Evolutionary conservation across 1,140 invertebrate species (phyloP), one percentile per base, ranked within the genome.

Genomic region (Caenorhabditis inopinata): DNA sequence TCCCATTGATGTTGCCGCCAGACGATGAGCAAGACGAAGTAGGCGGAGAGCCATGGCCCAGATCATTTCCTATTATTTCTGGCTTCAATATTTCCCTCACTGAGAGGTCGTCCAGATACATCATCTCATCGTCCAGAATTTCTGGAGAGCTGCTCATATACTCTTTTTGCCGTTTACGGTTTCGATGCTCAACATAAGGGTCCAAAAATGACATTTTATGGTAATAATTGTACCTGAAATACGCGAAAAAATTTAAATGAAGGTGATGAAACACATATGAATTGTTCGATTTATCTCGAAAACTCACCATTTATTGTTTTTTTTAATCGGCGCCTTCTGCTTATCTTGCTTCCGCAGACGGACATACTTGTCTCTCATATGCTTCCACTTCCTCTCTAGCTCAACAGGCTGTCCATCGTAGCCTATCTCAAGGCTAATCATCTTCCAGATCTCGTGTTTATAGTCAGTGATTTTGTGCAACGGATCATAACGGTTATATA

Each of bases 171-270:
- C 58, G n/a, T 49, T 58, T 58, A 0, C 78, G 27, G 29, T 75
- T 79, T 11, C 78, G 27, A 21, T 79, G 78, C 48, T 79, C 78
- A 5, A 79, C 73, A 23, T 79, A 79, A 14, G 78, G 78, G 32
- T 79, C 78, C 62, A 79, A 25, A n/a, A 79, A 79, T 0, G 62
- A 74, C 78, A 79, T 79, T 58, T 79, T 79, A 3, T 49, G 27
- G 16, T 74, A 74, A 18, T 74, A 79, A 25, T 48, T 46, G 29
- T 42, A 79, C 76, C 76, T 78, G 12, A n/a, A 51, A 75, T n/a
- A n/a, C n/a, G n/a, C n/a, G n/a, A n/a, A n/a, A n/a, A n/a, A n/a
- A n/a, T n/a, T n/a, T n/a, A n/a, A n/a, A n/a, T n/a, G n/a, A n/a
- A n/a, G n/a, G n/a, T n/a, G n/a, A n/a, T n/a, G n/a, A n/a, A 27